Evolutionary conservation across 1,140 invertebrate genomes (phyloP), one percentile per base, ranked within the genome.

Genomic region (Hylaeus volcanicus): DNA sequence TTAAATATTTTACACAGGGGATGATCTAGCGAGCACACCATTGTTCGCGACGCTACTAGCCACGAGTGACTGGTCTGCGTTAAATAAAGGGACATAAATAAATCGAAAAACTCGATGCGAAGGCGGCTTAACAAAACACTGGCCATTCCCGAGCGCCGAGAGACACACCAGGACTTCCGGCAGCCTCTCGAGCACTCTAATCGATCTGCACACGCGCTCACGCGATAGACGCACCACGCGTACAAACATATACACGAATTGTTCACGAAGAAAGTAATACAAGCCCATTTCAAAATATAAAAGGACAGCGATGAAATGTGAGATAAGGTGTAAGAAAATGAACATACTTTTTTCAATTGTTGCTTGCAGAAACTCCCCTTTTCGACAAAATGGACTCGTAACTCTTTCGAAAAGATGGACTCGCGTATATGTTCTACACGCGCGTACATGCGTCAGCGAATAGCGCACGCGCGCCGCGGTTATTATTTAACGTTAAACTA

Each of bases 401-500:
- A 26, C 26, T 26, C 26, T 26, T 26, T 26, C 26, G 26, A 26
- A 26, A 26, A 26, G 26, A 26, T 0, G 26, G 26, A 26, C 26
- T 26, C 65, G 43, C 37, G 14, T 48, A 37, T 56, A 48, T 0
- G 53, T 37, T 37, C 41, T 37, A 37, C 55, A 14, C 58, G 56
- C 55, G 58, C 9, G 68, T 39, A 43, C 55, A n/a, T 61, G 58
- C n/a, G 37, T 8, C 3, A 53, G 51, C 51, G 51, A 53, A 53
- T 5, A 5, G 51, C 64, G 51, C 58, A 63, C 15, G 6, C 12
- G 45, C 58, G 51, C 61, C 15, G 48, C 68, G 48, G 45, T 80
- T 81, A 70, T 83, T 73, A 70, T 76, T 81, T 60, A 87, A 83
- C 55, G 74, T 86, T 83, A 86, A 83, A 78, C 65, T 88, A 87